phyloP scores from a whole-genome alignment of 2,113 vertebrate genomes.

The Paradoxurus hermaphroditus region DNA sequence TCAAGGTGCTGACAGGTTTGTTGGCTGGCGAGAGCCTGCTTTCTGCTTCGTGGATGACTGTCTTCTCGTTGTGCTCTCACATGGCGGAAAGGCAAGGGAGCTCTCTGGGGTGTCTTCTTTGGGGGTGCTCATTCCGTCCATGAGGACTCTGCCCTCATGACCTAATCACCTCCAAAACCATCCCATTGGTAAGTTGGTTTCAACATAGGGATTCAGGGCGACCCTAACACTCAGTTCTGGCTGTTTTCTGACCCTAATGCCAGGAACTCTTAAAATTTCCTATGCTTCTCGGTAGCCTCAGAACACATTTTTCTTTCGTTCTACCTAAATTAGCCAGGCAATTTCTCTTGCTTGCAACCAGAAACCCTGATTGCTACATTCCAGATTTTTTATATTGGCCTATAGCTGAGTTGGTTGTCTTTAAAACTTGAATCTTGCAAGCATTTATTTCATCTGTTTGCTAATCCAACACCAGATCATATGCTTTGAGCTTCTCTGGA shows the following conservation, averaged over 20 bases:
- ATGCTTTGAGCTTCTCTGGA: neutral
- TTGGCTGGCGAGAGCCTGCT: neutral
- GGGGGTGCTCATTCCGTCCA: too few relatives aligned
- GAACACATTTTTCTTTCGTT: neutral
- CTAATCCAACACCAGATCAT: too few relatives aligned
- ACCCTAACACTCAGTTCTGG: accelerated
- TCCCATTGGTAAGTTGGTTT: neutral
- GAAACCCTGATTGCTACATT: neutral
- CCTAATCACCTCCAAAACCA: neutral
- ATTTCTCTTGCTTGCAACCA: neutral
- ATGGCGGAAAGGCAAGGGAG: neutral
- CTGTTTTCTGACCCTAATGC: neutral
- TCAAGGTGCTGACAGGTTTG: neutral
- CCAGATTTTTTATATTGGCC: neutral
- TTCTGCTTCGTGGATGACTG: neutral
- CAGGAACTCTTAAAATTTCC: neutral
- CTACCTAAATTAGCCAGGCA: neutral
- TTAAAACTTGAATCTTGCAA: neutral
- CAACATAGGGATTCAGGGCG: neutral
- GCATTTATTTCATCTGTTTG: neutral
- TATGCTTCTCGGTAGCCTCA: neutral
- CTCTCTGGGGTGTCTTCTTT: neutral
- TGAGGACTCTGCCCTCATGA: neutral
- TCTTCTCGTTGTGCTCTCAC: neutral
- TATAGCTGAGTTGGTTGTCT: neutral